Evolutionary conservation across 2,113 vertebrate species (phyloP).

Genomic region (Grus americana): DNA sequence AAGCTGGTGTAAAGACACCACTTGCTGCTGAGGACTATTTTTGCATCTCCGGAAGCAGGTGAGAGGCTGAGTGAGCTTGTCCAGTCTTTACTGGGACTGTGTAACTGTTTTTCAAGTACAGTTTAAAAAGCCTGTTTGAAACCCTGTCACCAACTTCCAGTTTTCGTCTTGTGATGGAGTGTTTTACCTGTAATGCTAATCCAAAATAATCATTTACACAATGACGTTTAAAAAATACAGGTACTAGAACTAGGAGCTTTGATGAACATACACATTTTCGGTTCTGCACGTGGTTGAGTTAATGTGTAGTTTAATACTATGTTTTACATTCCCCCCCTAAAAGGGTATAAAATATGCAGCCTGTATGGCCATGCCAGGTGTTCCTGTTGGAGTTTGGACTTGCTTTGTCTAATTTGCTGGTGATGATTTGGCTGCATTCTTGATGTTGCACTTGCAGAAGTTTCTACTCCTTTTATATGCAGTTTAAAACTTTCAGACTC

Average conservation of each 20-base stretch:
- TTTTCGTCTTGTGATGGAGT: background rate
- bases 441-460: background rate
- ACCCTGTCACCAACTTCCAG: background rate
- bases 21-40: background rate
- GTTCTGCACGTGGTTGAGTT: background rate
- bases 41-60: background rate
- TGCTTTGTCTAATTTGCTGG: background rate
- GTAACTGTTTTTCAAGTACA: background rate
- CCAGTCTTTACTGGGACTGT: background rate
- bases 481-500: background rate
- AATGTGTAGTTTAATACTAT: background rate
- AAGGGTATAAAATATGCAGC: background rate
- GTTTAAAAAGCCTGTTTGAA: background rate
- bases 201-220: background rate
- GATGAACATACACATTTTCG: background rate
- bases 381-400: background rate
- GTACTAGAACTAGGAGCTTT: background rate
- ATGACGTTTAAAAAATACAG: background rate
- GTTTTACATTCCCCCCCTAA: background rate
- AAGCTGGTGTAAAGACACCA: background rate
- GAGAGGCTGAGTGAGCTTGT: background rate
- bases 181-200: background rate
- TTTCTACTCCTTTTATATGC: background rate
- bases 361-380: background rate
- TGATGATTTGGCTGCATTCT: background rate